These are phyloP conservation scores for Argyresthia albistria DNA, from an alignment of 2,888 invertebrate genomes.

Conservation along the genomic window DNA sequence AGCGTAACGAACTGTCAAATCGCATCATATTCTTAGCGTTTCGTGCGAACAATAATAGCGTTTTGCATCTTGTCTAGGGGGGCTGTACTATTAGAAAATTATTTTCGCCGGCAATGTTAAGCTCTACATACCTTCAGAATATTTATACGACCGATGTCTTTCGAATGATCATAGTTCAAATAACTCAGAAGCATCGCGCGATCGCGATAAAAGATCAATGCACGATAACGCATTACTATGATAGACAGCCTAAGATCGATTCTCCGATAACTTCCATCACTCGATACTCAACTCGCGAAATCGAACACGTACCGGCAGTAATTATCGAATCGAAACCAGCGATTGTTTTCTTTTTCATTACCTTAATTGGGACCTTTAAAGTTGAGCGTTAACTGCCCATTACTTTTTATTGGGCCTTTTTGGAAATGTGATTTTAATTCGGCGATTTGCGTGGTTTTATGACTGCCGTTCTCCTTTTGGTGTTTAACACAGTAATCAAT, in stretches of 20 bases:
- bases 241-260: constrained; percentile 40
- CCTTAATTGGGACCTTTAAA: not conserved
- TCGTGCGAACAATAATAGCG: no score
- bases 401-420: not conserved
- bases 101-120: no score
- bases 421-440: no score
- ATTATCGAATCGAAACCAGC: not conserved
- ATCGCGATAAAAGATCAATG: constrained; percentile 25
- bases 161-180: not conserved
- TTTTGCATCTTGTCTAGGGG: no score
- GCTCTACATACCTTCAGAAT: no score
- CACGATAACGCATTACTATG: constrained; percentile 50
- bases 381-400: not conserved
- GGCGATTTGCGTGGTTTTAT: no score
- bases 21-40: no score
- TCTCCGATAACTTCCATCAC: constrained; percentile 44
- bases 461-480: no score
- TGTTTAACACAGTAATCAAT: no score
- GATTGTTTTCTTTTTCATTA: not conserved
- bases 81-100: no score
- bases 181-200: not conserved
- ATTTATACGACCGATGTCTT: not conserved
- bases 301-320: constrained; percentile 13
- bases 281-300: constrained; percentile 25
- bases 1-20: no score